Evolutionary conservation across 2,888 invertebrate species (phyloP).

Genomic region (Yponomeuta evonymella): DNA sequence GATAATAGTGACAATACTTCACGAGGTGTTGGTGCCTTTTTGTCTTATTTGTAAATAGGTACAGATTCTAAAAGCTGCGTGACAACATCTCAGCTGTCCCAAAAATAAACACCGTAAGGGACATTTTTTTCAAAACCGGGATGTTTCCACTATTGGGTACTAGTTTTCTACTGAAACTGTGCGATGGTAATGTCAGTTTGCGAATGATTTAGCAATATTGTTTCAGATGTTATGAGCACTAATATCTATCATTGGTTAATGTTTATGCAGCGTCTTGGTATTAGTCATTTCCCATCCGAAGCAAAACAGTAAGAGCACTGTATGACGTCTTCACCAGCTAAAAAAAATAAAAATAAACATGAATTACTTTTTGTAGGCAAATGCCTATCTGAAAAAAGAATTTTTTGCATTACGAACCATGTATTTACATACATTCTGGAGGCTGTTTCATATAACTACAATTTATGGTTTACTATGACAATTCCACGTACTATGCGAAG

Average conservation of each 20-base stretch:
- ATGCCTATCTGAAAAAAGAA: neutral
- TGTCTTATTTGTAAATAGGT: neutral
- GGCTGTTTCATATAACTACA: too few species aligned
- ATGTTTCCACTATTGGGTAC: too few species aligned
- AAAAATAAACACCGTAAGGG: too few species aligned
- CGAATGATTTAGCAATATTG: neutral
- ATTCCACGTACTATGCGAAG: neutral
- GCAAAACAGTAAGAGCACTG: slow-evolving; percentile 56
- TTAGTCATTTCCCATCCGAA: slow-evolving; percentile 37
- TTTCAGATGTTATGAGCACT: neutral
- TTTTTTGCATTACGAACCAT: too few species aligned
- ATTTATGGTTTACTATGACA: neutral
- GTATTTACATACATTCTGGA: too few species aligned
- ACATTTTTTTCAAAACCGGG: too few species aligned
- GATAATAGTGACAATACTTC: slow-evolving; percentile 26
- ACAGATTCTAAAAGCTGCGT: neutral
- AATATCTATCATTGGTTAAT: neutral
- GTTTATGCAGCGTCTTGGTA: neutral
- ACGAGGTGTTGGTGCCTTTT: neutral
- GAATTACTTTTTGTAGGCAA: neutral
- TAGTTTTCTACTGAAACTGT: neutral
- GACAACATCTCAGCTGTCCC: neutral
- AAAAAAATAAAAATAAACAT: slow-evolving; percentile 32
- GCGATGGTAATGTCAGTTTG: neutral
- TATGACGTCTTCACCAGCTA: slow-evolving; percentile 66